Conservation (phyloP, 1,140 invertebrate species). For the Cryptotermes secundus region DNA sequence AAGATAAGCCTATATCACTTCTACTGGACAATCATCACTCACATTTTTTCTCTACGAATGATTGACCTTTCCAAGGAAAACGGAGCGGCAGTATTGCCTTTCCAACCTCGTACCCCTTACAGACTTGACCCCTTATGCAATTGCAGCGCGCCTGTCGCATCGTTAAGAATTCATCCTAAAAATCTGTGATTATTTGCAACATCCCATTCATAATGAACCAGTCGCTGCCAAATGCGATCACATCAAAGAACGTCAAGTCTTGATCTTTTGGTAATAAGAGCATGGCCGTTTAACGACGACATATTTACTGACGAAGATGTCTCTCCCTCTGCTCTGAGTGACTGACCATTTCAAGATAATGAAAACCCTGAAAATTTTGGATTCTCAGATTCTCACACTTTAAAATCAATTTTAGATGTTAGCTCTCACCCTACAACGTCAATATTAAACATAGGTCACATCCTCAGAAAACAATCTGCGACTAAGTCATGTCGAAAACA, state of each 20-base stretch:
- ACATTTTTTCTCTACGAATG: neutral
- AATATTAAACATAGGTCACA: neutral
- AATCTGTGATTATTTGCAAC: constrained; percentile 44
- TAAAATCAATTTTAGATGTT: neutral
- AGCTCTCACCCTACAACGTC: neutral
- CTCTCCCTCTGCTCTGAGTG: neutral
- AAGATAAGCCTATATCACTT: neutral
- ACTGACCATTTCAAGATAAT: neutral
- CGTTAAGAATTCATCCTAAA: constrained; percentile 40
- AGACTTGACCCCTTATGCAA: too few species aligned
- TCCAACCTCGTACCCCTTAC: constrained; percentile 43
- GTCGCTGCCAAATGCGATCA: constrained; percentile 42
- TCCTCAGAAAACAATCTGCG: neutral
- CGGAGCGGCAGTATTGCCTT: constrained; percentile 39
- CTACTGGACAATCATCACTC: constrained; percentile 28
- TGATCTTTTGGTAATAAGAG: constrained; percentile 41
- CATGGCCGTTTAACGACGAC: constrained; percentile 45
- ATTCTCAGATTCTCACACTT: too few species aligned
- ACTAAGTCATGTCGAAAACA: neutral
- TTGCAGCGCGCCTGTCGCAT: constrained; percentile 38
- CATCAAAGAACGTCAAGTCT: constrained; percentile 42
- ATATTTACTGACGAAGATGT: constrained; percentile 41
- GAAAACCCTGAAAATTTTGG: neutral
- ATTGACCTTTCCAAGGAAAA: constrained; percentile 35
- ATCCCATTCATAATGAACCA: constrained; percentile 41